Conservation (phyloP, 2,113 vertebrate genomes). For the Cyprinodon tularosa region DNA sequence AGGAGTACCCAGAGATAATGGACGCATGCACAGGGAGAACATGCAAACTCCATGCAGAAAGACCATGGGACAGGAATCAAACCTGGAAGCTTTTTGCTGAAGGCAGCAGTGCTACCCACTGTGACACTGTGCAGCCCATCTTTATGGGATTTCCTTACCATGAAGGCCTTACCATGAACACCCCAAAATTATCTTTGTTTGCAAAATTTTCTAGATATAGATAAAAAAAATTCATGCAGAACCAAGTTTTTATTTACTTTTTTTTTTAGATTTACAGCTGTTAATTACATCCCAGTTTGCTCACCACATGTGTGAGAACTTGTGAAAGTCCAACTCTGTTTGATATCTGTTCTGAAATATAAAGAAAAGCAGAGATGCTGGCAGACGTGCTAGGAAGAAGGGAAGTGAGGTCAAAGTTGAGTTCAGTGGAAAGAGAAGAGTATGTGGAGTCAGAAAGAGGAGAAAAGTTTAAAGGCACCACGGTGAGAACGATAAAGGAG, state of each 20-base stretch:
- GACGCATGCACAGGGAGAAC: too few relatives aligned
- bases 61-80: too few relatives aligned
- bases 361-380: neutral
- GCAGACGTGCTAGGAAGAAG: neutral
- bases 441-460: neutral
- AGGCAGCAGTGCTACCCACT: too few relatives aligned
- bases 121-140: too few relatives aligned
- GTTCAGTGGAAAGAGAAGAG: conserved; percentile 9
- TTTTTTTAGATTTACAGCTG: neutral
- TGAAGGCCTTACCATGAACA: neutral
- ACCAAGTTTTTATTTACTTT: conserved; percentile 26
- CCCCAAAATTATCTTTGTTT: conserved; percentile 32
- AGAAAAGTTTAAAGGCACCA: neutral
- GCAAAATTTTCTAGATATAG: conserved; percentile 14
- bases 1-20: too few relatives aligned
- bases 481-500: conserved; percentile 4
- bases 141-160: conserved; percentile 1
- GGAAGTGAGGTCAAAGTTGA: conserved; percentile 34
- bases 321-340: conserved; percentile 57
- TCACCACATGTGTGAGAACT: conserved; percentile 58
- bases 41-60: too few relatives aligned
- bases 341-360: conserved; percentile 17
- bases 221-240: conserved; percentile 37
- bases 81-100: too few relatives aligned
- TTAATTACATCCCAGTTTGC: neutral